Evolutionary conservation across 1,140 invertebrate genomes (phyloP).

Genomic region (Drosophila takahashii): DNA sequence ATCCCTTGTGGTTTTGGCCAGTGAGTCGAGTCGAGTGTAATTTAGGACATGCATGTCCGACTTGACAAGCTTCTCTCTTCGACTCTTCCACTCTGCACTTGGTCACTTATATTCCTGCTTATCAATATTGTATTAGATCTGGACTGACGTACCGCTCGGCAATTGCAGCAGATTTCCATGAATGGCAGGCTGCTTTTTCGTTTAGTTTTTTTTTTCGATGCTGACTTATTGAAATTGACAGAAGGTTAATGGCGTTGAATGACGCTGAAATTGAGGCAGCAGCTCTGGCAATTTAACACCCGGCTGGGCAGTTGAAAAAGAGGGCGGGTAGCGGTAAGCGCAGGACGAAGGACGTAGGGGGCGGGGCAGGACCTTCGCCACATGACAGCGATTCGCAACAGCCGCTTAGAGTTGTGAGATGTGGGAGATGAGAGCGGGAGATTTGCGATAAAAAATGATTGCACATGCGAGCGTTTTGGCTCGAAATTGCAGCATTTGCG

Average conservation of each 20-base stretch:
- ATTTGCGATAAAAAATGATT: slow-evolving; percentile 83
- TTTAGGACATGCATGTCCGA: slow-evolving; percentile 31
- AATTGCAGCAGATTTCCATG: slow-evolving; percentile 73
- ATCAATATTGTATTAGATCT: slow-evolving; percentile 49
- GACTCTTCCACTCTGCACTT: background rate
- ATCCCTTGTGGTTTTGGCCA: slow-evolving; percentile 22
- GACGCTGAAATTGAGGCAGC: slow-evolving; percentile 43
- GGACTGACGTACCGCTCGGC: slow-evolving; percentile 32
- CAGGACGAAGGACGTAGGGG: background rate
- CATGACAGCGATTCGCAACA: slow-evolving; percentile 60
- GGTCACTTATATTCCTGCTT: slow-evolving; percentile 12
- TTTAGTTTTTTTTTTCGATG: slow-evolving; percentile 10
- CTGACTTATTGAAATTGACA: slow-evolving; percentile 80
- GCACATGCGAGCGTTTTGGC: slow-evolving; percentile 72
- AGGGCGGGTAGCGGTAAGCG: slow-evolving; percentile 7
- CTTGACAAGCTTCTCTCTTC: slow-evolving; percentile 12
- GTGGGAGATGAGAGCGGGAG: slow-evolving; percentile 21
- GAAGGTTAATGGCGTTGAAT: slow-evolving; percentile 79
- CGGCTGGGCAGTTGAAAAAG: slow-evolving; percentile 53
- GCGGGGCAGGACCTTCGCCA: slow-evolving; percentile 37
- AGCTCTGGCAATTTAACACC: slow-evolving; percentile 76
- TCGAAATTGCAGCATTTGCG: slow-evolving; percentile 80
- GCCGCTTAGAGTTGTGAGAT: slow-evolving; percentile 49
- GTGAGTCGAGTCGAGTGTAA: slow-evolving; percentile 9
- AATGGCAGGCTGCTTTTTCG: slow-evolving; percentile 12